phyloP scores from a whole-genome alignment of 2,113 vertebrate genomes.

The Muntiacus reevesi region DNA sequence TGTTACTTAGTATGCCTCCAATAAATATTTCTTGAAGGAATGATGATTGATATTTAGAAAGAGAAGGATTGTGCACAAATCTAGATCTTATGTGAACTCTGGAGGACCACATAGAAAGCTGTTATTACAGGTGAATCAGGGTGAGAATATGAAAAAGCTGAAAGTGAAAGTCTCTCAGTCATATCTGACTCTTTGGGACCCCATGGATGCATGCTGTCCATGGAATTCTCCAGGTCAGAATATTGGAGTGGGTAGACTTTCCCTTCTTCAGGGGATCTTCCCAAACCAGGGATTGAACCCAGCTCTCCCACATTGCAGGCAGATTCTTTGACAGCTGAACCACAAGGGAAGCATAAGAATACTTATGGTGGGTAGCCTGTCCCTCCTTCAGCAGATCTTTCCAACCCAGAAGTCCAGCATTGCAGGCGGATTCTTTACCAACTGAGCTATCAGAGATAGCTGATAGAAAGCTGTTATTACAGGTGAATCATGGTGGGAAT shows the following conservation, averaged over 20 bases:
- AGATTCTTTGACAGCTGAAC: neutral
- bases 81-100: neutral
- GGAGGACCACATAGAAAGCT: neutral
- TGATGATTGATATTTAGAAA: neutral
- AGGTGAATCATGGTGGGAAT: neutral
- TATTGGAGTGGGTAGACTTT: neutral
- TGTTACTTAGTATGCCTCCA: neutral
- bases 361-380: neutral
- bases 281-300: neutral
- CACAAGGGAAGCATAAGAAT: neutral
- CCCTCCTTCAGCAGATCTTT: neutral
- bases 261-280: neutral
- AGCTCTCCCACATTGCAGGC: neutral
- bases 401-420: neutral
- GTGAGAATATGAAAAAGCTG: neutral
- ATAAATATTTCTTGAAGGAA: neutral
- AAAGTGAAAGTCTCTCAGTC: neutral
- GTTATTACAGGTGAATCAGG: neutral
- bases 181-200: rapidly evolving
- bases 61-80: neutral
- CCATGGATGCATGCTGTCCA: neutral
- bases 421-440: neutral
- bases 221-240: neutral
- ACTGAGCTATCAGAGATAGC: neutral
- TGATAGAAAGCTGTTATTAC: neutral